phyloP scores from a whole-genome alignment of 2,113 vertebrate genomes.

The Hiodon tergisus region DNA sequence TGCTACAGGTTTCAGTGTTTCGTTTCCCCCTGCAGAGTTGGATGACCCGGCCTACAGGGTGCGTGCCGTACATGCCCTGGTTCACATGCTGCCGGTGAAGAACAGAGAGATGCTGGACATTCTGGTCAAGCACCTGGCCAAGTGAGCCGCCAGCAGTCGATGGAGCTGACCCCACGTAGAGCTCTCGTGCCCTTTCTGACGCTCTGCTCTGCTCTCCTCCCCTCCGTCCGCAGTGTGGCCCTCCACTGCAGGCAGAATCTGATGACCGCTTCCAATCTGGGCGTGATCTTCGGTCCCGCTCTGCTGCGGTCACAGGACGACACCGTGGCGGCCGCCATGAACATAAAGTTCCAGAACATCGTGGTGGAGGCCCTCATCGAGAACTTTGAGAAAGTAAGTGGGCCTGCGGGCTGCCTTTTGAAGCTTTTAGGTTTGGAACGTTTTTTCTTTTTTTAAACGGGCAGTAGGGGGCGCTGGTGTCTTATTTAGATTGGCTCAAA shows the following conservation, averaged over 20 bases:
- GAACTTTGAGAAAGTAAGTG: constrained; percentile 84
- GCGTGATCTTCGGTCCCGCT: constrained; percentile 94
- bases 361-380: constrained; percentile 96
- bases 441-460: background rate
- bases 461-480: too few species aligned
- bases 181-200: background rate
- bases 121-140: constrained; percentile 87
- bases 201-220: background rate
- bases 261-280: constrained; percentile 96
- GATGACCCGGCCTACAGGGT: constrained; percentile 95
- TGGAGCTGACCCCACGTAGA: background rate
- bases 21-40: constrained; percentile 66
- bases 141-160: constrained; percentile 56
- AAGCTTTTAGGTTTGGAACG: too few species aligned
- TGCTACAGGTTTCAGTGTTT: background rate
- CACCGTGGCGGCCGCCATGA: constrained; percentile 98
- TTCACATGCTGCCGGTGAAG: constrained; percentile 85
- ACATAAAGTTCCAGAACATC: constrained; percentile 98
- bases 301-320: constrained; percentile 95
- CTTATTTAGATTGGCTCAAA: too few species aligned
- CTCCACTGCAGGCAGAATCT: constrained; percentile 87
- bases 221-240: constrained; percentile 72
- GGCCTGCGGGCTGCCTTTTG: constrained; percentile 2
- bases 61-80: constrained; percentile 82
- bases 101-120: constrained; percentile 95